Percentiles rank a stretch among this genome's conserved stretches.
These are phyloP conservation scores for Galleria mellonella DNA, from an alignment of 1,140 invertebrate species.

Conservation along the genomic window DNA sequence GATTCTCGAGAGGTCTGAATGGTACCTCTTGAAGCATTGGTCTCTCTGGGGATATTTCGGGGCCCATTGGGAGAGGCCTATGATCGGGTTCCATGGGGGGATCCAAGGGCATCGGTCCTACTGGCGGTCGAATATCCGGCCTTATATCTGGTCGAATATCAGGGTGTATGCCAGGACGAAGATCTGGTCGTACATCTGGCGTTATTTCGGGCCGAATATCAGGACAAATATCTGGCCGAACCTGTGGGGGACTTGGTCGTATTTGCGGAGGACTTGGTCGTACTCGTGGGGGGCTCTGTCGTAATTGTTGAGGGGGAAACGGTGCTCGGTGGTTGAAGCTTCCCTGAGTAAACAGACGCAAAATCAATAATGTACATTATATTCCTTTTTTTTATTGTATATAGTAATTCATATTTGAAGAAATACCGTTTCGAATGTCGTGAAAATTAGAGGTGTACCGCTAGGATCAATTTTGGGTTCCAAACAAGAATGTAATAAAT, in stretches of 20 bases:
- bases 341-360: conserved; percentile 21
- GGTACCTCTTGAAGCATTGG: conserved; percentile 20
- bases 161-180: conserved; percentile 7
- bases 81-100: conserved; percentile 1
- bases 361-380: too few relatives aligned
- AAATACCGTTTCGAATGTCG: too few relatives aligned
- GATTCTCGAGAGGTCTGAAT: conserved; percentile 22
- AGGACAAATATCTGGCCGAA: conserved; percentile 8
- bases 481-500: too few relatives aligned
- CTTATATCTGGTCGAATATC: conserved; percentile 8
- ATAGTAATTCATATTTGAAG: too few relatives aligned
- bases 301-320: conserved; percentile 38
- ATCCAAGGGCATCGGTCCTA: not conserved
- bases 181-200: conserved; percentile 5
- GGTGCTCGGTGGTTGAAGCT: conserved; percentile 40
- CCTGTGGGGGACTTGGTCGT: conserved; percentile 11
- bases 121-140: conserved; percentile 4
- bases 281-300: conserved; percentile 14
- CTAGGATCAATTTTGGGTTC: too few relatives aligned
- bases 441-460: too few relatives aligned
- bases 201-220: conserved; percentile 5
- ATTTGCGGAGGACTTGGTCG: conserved; percentile 11
- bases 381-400: too few relatives aligned
- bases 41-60: conserved; percentile 25
- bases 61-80: conserved; percentile 8